Base-by-base conservation (phyloP, 1,140 invertebrate species). In the Drosophila malerkotliana region DNA sequence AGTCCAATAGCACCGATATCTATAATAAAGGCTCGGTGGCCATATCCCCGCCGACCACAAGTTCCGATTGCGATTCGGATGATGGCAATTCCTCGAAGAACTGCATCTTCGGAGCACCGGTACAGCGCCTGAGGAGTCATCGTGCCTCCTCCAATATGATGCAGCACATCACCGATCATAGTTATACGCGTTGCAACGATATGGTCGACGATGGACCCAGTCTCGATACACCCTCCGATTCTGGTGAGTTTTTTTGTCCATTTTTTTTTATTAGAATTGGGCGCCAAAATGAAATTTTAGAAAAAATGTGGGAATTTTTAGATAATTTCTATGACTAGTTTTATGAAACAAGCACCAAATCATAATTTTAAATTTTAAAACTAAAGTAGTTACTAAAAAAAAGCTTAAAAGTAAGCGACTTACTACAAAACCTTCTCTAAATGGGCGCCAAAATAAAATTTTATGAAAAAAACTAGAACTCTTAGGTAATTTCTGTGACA, bases 171-270 rank as follows among this genome's bases (percentile, higher is more conserved):
- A 93, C 91, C 47, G 96, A 96, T 91, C 96, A 96, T 81, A 95
- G 95, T 61, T 96, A 96, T 90, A 96, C 93, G 64, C 94, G 93
- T 76, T 92, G 92, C 80, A 91, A 85, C 15, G 90, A 91, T 24
- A 92, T 85, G 71, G 77, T 71, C 93, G 95, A 39, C 95, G 73
- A 76, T 34, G 51, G 72, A 57, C 67, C 64, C 41, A 62, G 95
- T 45, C 94, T 96, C 3, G 95, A 96, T 77, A 97, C 96, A 66
- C 96, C 96, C 47, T 97, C 96, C 3, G 96, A 97, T 93, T 97
- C 96, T 56, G 96, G 97, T 96, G 92, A 95, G 95, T 95, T 83
- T 24, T 39, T 28, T 8, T 12, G 0, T 37, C n/a, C n/a, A 12
- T 28, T 6, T 5, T 7, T 0, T 28, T 28, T 4, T 6, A 7